Evolutionary conservation across 1,140 invertebrate genomes (phyloP).

Genomic region (Eufriesea mexicana): DNA sequence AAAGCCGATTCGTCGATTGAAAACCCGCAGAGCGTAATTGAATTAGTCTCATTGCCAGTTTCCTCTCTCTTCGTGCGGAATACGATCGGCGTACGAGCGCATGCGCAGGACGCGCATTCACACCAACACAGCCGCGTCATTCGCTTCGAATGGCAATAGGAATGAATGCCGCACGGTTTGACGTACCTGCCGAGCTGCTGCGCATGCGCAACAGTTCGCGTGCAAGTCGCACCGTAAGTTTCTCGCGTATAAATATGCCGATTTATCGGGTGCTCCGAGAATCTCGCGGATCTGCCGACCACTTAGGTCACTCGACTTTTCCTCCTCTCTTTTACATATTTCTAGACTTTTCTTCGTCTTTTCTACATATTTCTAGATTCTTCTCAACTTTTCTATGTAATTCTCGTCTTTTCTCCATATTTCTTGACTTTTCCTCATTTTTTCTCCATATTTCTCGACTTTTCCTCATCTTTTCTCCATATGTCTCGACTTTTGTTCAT

Average conservation of each 20-base stretch:
- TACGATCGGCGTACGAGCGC: slow-evolving; percentile 19
- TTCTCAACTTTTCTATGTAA: too few relatives aligned
- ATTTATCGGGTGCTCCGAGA: slow-evolving; percentile 11
- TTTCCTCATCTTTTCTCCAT: neutral
- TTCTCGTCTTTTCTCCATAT: too few relatives aligned
- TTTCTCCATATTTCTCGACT: too few relatives aligned
- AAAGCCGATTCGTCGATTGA: neutral
- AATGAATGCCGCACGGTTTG: slow-evolving; percentile 43
- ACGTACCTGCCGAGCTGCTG: slow-evolving; percentile 15
- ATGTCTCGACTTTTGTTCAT: too few relatives aligned
- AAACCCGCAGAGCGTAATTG: slow-evolving; percentile 25
- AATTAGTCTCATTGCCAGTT: slow-evolving; percentile 18
- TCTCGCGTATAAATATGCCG: slow-evolving; percentile 12
- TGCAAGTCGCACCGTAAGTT: slow-evolving; percentile 16
- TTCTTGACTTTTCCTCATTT: too few relatives aligned
- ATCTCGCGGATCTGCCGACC: neutral
- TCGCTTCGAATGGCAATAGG: slow-evolving; percentile 39
- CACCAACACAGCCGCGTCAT: slow-evolving; percentile 25
- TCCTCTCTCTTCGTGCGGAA: slow-evolving; percentile 17
- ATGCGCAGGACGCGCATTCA: neutral
- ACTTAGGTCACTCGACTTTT: too few relatives aligned
- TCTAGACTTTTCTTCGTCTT: neutral
- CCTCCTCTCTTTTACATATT: too few relatives aligned
- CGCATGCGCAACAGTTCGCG: slow-evolving; percentile 5
- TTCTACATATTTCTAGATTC: too few relatives aligned